Conservation (phyloP, 2,113 vertebrate genomes). For the Protobothrops flavoviridis region DNA sequence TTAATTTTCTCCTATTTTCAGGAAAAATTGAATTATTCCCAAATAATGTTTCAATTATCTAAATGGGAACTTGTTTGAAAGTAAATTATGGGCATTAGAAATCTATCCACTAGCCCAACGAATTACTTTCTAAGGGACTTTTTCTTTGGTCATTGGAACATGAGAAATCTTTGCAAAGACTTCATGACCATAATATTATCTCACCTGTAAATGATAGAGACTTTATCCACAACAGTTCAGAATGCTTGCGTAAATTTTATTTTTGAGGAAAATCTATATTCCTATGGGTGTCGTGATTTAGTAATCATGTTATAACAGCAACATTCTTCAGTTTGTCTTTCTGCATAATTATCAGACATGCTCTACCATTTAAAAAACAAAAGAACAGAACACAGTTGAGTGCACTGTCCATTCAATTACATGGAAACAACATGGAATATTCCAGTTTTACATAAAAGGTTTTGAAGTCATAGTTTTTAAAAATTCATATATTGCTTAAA, state of each 20-base stretch:
- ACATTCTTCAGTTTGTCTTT: background rate
- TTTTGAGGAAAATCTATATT: background rate
- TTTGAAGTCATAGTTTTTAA: background rate
- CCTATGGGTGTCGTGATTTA: background rate
- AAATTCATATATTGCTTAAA: background rate
- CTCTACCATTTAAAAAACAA: background rate
- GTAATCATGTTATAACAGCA: background rate
- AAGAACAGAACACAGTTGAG: background rate
- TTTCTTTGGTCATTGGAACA: background rate
- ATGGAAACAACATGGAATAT: background rate
- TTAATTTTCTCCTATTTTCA: background rate
- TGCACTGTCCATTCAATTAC: background rate
- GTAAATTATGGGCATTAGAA: background rate
- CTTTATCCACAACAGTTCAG: background rate
- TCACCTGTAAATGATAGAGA: background rate
- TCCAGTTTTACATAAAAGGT: background rate
- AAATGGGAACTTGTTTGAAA: background rate
- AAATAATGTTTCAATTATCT: no score
- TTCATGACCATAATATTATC: no score
- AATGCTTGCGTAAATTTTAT: background rate
- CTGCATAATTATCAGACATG: background rate
- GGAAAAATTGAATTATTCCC: background rate
- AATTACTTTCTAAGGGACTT: background rate
- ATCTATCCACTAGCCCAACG: background rate
- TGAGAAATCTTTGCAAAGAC: background rate